phyloP scores from a whole-genome alignment of 2,113 vertebrate species.

The Esox niger region DNA sequence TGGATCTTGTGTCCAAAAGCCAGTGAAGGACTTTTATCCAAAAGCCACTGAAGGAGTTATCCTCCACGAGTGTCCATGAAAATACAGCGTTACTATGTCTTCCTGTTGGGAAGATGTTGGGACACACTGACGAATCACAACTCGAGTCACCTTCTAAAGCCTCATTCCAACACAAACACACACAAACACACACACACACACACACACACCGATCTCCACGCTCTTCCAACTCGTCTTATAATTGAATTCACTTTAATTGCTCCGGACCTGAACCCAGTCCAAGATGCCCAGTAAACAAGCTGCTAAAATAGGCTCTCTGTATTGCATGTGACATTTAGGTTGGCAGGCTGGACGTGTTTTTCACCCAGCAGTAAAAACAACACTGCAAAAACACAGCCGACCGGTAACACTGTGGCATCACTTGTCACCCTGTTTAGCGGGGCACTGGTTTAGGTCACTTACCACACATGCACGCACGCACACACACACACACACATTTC shows the following conservation, averaged over 20 bases:
- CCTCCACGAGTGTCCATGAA: too few relatives aligned
- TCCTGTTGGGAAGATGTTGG: too few relatives aligned
- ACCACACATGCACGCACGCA: conserved; percentile 5
- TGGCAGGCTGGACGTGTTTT: conserved; percentile 25
- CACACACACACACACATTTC: not conserved
- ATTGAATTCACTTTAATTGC: conserved; percentile 36
- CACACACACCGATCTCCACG: not conserved
- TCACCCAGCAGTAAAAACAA: not conserved
- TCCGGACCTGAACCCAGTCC: conserved; percentile 22
- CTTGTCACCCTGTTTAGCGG: conserved; percentile 1
- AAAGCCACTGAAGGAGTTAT: too few relatives aligned
- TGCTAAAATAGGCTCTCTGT: conserved; percentile 41
- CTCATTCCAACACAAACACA: not conserved
- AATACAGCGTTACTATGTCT: too few relatives aligned
- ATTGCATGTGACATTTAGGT: conserved; percentile 47
- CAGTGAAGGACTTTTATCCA: too few relatives aligned
- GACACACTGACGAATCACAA: too few relatives aligned
- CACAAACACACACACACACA: not conserved
- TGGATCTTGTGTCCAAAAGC: too few relatives aligned
- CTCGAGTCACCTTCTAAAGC: not conserved
- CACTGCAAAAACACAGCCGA: not conserved
- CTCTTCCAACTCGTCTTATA: conserved; percentile 7
- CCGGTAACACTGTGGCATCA: not conserved
- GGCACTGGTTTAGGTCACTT: not conserved
- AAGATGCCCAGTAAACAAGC: conserved; percentile 41